Evolutionary conservation across 1,140 invertebrate species (phyloP).

Genomic region (Drusus annulatus): DNA sequence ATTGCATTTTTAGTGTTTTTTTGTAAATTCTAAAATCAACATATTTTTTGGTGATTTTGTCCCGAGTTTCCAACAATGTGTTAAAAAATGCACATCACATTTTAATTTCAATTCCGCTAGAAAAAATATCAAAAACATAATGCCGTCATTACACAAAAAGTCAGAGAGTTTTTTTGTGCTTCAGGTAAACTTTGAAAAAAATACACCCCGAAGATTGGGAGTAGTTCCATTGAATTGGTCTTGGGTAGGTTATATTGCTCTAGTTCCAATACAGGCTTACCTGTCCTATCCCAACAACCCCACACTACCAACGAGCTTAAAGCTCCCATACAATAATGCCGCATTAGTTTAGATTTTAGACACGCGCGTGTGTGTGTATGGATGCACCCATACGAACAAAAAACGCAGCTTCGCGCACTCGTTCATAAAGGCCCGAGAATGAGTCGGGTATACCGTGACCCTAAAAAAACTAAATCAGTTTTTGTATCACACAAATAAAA

Average conservation of each 20-base stretch:
- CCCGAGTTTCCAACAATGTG: neutral
- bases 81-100: conserved; percentile 11
- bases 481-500: too few relatives aligned
- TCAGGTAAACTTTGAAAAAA: conserved; percentile 46
- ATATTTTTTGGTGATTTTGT: neutral
- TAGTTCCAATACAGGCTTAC: conserved; percentile 45
- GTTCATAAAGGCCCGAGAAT: conserved; percentile 16
- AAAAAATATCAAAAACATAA: conserved; percentile 20
- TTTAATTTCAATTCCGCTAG: neutral
- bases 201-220: conserved; percentile 1
- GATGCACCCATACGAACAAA: neutral
- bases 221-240: conserved; percentile 39
- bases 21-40: neutral
- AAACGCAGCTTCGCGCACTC: neutral
- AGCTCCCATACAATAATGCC: conserved; percentile 14
- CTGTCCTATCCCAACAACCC: conserved; percentile 55
- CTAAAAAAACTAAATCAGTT: too few relatives aligned
- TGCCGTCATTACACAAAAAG: conserved; percentile 27
- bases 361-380: neutral
- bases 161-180: conserved; percentile 27
- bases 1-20: neutral
- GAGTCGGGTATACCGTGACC: too few relatives aligned
- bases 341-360: neutral
- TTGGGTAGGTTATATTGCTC: conserved; percentile 39
- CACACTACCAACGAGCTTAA: neutral